Conservation (phyloP, 2,797 vertebrate genomes). For the Euphonia xanthogaster region DNA sequence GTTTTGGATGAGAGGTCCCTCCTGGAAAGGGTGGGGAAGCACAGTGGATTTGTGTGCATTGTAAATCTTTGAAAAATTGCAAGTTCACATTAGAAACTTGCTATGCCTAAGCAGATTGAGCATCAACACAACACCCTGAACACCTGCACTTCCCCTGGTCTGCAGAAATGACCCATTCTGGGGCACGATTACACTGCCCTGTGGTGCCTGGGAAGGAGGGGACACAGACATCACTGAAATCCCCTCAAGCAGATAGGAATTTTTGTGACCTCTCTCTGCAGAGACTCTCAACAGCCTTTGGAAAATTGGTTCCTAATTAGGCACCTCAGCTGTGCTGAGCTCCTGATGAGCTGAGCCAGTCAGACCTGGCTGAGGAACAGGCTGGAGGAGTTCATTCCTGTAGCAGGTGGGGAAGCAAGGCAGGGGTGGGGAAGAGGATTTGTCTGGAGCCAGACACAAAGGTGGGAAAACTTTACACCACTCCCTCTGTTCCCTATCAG, state of each 20-base stretch:
- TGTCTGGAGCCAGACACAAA: not conserved
- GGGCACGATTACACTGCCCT: not conserved
- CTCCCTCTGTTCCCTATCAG: not conserved
- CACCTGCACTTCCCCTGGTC: no score
- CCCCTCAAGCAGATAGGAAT: fast-evolving
- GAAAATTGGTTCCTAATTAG: not conserved
- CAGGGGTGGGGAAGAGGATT: not conserved
- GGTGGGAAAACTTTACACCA: fast-evolving
- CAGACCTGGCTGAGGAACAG: not conserved
- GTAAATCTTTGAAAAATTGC: not conserved
- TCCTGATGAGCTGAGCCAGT: not conserved
- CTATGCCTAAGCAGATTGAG: not conserved
- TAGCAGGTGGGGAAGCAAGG: not conserved
- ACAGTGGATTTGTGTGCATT: not conserved
- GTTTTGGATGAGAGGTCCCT: not conserved
- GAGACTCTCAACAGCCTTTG: not conserved
- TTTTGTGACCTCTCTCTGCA: not conserved
- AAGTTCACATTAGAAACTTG: not conserved
- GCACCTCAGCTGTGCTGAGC: not conserved
- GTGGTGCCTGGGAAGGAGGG: not conserved
- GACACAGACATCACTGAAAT: not conserved
- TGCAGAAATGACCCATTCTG: not conserved
- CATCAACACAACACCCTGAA: fast-evolving
- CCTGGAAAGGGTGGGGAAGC: not conserved
- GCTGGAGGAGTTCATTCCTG: not conserved